Percentiles rank a stretch among this genome's conserved stretches.
These are phyloP conservation scores for Acipenser transmontanus DNA, from an alignment of 2,797 vertebrate species.

Conservation along the genomic window DNA sequence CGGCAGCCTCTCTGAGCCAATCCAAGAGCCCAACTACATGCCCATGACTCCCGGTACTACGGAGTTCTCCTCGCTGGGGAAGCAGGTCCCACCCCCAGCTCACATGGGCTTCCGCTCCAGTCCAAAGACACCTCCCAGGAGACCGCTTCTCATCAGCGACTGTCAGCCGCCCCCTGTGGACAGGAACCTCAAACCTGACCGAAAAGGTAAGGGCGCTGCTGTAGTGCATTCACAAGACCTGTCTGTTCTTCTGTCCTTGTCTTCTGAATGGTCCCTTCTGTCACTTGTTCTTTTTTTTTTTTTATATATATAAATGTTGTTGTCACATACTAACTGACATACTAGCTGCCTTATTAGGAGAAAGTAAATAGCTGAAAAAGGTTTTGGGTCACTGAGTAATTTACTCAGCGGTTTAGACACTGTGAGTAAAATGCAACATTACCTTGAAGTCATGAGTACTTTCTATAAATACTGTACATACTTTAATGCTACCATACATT, in stretches of 20 bases:
- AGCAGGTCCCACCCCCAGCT: constrained; percentile 78
- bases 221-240: too few species aligned
- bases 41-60: constrained; percentile 76
- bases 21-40: constrained; percentile 78
- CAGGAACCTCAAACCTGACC: constrained; percentile 93
- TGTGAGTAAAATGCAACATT: too few species aligned
- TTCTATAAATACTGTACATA: too few species aligned
- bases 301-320: neutral
- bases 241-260: too few species aligned
- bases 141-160: constrained; percentile 48
- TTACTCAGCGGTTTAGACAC: too few species aligned
- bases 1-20: constrained; percentile 48
- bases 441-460: too few species aligned
- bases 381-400: too few species aligned
- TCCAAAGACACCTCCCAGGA: constrained; percentile 57
- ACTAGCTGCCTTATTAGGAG: too few species aligned
- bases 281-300: neutral
- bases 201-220: constrained; percentile 85
- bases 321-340: too few species aligned
- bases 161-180: constrained; percentile 75
- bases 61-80: constrained; percentile 73
- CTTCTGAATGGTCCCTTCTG: too few species aligned
- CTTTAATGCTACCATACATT: too few species aligned
- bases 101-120: constrained; percentile 81
- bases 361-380: too few species aligned